A percentile compares a stretch with the other conserved stretches of the same genome.
These are phyloP conservation scores for Trichogramma evanescens DNA, from an alignment of 2,888 invertebrate genomes.

Conservation along the genomic window DNA sequence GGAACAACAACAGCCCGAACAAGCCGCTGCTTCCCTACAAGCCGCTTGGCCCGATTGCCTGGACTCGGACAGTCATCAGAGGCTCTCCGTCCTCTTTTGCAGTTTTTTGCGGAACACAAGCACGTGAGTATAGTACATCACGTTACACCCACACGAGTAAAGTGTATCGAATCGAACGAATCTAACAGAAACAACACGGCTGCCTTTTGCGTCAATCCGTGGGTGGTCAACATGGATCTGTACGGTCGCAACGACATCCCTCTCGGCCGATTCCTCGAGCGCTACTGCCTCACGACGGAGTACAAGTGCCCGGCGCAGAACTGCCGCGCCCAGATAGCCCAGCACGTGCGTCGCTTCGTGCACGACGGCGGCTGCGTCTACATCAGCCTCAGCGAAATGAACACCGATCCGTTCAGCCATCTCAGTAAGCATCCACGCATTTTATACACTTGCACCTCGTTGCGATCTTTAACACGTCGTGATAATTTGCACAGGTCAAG, in stretches of 20 bases:
- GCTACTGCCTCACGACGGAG: constrained; percentile 80
- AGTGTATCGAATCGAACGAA: not conserved
- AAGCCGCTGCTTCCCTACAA: constrained; percentile 10
- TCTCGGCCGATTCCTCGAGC: constrained; percentile 85
- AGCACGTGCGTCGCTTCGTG: constrained; percentile 59
- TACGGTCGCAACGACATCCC: constrained; percentile 94
- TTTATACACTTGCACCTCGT: not conserved
- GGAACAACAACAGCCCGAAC: constrained; percentile 9
- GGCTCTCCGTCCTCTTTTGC: constrained; percentile 81
- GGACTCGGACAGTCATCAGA: constrained; percentile 76
- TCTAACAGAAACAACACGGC: constrained; percentile 60
- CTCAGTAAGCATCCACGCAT: not conserved
- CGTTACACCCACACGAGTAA: not conserved
- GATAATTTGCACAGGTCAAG: constrained; percentile 38
- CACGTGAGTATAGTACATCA: constrained; percentile 34
- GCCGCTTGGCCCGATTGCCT: constrained; percentile 57
- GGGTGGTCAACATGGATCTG: constrained; percentile 89
- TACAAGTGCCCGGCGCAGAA: constrained; percentile 66
- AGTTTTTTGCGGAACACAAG: constrained; percentile 68
- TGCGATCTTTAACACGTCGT: not conserved
- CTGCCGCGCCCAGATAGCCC: constrained; percentile 48
- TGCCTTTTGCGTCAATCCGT: constrained; percentile 83
- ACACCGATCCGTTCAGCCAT: constrained; percentile 43
- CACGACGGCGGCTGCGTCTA: constrained; percentile 85
- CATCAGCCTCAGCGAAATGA: constrained; percentile 55